Evolutionary conservation across 2,888 invertebrate species (phyloP).

Genomic region (Nebria brevicollis): DNA sequence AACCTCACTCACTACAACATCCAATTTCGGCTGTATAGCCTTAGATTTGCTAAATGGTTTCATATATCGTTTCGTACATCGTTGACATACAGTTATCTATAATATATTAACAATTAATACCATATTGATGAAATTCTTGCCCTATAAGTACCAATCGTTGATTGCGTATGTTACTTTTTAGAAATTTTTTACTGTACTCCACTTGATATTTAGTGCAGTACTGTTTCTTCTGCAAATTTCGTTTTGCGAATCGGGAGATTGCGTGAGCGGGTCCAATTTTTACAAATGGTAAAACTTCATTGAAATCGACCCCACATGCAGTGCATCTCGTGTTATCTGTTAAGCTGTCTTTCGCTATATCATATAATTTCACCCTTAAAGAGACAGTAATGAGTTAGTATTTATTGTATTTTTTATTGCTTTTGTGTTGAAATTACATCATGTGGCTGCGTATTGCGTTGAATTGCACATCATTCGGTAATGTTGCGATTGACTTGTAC

Average conservation of each 20-base stretch:
- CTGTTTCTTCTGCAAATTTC: neutral
- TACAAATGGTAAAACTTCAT: neutral
- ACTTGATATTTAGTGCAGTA: constrained; percentile 10
- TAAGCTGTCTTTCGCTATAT: no score
- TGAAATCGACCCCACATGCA: constrained; percentile 9
- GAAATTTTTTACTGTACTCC: neutral
- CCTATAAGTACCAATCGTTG: neutral
- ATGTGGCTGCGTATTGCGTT: constrained; percentile 23
- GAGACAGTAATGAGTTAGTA: neutral
- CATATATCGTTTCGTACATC: constrained; percentile 52
- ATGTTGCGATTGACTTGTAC: constrained; percentile 11
- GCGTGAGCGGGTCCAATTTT: neutral
- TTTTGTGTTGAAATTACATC: constrained; percentile 10
- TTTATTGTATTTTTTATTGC: constrained; percentile 21
- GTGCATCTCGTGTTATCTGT: neutral
- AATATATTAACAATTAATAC: constrained; percentile 42
- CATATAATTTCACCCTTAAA: constrained; percentile 17
- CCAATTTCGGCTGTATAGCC: constrained; percentile 19
- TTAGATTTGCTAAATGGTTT: neutral
- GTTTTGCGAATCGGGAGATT: neutral
- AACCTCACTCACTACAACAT: constrained; percentile 30
- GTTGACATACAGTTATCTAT: constrained; percentile 53
- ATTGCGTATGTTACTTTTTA: neutral
- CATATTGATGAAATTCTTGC: neutral
- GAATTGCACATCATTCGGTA: constrained; percentile 32